These are phyloP conservation scores for Rhinophrynus dorsalis DNA, from an alignment of 2,797 vertebrate species.

Conservation along the genomic window DNA sequence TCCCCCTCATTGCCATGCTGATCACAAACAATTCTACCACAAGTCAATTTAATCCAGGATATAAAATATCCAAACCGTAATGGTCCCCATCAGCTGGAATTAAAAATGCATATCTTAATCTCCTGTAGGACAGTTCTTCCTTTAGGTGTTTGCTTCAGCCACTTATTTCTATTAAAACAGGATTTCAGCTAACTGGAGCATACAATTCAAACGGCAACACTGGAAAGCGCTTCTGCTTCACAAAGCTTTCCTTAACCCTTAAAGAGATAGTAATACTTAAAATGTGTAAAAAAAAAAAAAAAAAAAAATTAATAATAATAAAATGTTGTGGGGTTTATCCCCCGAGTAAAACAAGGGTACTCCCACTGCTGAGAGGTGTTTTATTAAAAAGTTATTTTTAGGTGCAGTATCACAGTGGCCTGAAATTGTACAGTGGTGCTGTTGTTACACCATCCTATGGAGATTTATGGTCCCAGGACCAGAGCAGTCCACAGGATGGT, in stretches of 20 bases:
- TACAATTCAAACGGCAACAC: background rate
- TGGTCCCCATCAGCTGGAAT: constrained; percentile 49
- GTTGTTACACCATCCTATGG: no score
- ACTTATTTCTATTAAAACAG: constrained; percentile 29
- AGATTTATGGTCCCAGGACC: no score
- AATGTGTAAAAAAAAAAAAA: no score
- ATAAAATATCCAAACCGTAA: constrained; percentile 52
- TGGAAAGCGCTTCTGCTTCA: background rate
- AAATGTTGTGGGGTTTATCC: no score
- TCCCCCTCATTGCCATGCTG: constrained; percentile 63
- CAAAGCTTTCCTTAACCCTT: background rate
- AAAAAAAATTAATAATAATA: no score
- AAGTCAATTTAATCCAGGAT: constrained; percentile 62
- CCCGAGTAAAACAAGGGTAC: no score
- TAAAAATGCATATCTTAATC: constrained; percentile 53
- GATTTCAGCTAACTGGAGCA: constrained; percentile 22
- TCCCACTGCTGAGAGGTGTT: no score
- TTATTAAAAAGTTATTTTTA: no score
- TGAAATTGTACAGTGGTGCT: no score
- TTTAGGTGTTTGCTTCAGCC: constrained; percentile 37
- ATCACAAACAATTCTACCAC: constrained; percentile 54
- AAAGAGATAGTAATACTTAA: no score
- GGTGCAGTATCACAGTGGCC: no score
- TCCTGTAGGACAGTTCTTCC: constrained; percentile 34
- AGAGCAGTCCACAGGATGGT: no score